Evolutionary conservation across 1,140 invertebrate genomes (phyloP).

Genomic region (Scylla paramamosain): DNA sequence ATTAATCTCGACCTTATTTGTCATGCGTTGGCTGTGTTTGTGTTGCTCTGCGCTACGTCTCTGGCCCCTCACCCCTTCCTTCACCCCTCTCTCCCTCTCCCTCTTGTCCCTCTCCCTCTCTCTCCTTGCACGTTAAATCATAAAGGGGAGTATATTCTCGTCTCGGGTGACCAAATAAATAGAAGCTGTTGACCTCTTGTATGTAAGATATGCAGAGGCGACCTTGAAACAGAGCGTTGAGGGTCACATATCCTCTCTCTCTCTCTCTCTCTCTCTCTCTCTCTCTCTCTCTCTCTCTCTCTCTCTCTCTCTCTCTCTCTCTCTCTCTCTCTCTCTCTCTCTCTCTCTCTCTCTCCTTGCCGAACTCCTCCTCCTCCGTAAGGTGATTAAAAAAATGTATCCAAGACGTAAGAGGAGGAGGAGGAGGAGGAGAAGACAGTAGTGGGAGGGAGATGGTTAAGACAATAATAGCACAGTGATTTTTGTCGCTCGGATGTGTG

Average conservation of each 20-base stretch:
- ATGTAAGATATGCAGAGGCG: not conserved
- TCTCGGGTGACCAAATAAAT: too few species aligned
- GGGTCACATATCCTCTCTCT: too few species aligned
- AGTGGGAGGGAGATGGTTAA: not conserved
- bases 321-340: too few species aligned
- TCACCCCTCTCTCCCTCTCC: not conserved
- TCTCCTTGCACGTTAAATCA: not conserved
- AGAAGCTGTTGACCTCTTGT: not conserved
- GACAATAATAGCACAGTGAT: constrained; percentile 23
- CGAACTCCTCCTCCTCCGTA: not conserved
- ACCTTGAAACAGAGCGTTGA: too few species aligned
- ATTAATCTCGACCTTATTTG: constrained; percentile 71
- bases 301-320: too few species aligned
- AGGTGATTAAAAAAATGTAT: constrained; percentile 24
- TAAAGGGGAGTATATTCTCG: too few species aligned
- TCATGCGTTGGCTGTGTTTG: constrained; percentile 56
- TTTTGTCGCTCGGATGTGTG: not conserved
- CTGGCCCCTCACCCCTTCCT: not conserved
- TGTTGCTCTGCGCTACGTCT: constrained; percentile 3
- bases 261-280: too few species aligned
- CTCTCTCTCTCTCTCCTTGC: too few species aligned
- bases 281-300: too few species aligned
- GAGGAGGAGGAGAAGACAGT: not conserved
- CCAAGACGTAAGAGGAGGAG: not conserved
- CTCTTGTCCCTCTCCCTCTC: not conserved